These are phyloP conservation scores for Paradoxurus hermaphroditus DNA, from an alignment of 2,113 vertebrate species.

Conservation along the genomic window DNA sequence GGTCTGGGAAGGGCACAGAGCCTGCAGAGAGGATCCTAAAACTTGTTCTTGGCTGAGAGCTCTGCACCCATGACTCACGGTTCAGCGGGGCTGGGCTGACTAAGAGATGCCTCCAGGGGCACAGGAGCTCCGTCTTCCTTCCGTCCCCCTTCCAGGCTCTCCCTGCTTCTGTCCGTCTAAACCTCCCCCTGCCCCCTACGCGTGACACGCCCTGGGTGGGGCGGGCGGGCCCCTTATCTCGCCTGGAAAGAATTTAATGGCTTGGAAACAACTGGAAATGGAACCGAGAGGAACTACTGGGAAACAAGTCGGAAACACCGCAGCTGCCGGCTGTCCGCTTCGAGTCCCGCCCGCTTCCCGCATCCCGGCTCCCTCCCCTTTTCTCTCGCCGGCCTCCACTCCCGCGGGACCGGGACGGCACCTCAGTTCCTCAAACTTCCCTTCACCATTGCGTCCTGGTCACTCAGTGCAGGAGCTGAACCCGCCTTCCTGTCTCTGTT, in stretches of 20 bases:
- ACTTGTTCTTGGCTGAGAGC: constrained; percentile 12
- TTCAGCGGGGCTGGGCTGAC: not conserved
- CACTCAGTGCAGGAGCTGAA: not conserved
- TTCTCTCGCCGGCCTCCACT: not conserved
- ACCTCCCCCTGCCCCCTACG: not conserved
- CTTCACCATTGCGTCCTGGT: not conserved
- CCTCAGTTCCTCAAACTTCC: not conserved
- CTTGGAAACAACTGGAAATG: constrained; percentile 74
- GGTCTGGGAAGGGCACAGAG: not conserved
- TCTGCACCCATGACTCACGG: constrained; percentile 56
- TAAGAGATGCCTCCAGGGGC: constrained; percentile 1
- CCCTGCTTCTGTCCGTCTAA: not conserved
- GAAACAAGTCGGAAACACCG: constrained; percentile 62
- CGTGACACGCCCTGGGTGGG: constrained; percentile 65
- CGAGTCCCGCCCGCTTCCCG: constrained; percentile 29
- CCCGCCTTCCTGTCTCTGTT: not conserved
- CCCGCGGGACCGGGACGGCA: not conserved
- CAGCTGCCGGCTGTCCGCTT: not conserved
- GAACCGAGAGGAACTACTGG: constrained; percentile 68
- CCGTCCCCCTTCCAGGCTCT: not conserved
- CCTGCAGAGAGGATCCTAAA: not conserved
- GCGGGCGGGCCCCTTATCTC: constrained; percentile 72
- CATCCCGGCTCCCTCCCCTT: not conserved
- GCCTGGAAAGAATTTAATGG: constrained; percentile 79
- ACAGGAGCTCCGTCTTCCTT: not conserved